phyloP scores from a whole-genome alignment of 1,140 invertebrate genomes.

The Tribolium madens region DNA sequence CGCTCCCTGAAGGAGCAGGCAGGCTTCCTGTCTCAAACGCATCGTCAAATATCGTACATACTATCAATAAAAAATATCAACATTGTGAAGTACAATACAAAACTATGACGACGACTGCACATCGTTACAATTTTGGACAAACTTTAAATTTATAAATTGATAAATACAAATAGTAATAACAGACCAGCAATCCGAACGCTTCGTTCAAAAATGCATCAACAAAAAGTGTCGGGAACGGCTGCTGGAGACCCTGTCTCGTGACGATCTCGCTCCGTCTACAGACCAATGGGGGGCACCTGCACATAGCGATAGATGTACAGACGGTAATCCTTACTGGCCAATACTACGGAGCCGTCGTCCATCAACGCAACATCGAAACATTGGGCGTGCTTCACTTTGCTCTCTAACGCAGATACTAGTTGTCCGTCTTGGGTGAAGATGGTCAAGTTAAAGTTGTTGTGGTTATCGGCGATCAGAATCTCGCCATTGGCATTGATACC shows the following conservation, averaged over 20 bases:
- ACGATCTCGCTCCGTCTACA: conserved; percentile 68
- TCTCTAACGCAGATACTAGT: conserved; percentile 95
- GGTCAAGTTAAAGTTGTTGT: conserved; percentile 99
- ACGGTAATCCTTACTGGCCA: conserved; percentile 98
- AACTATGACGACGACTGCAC: conserved; percentile 60
- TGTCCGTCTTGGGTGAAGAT: conserved; percentile 97
- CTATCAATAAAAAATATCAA: conserved; percentile 64
- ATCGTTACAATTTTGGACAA: conserved; percentile 60
- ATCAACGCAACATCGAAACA: conserved; percentile 99
- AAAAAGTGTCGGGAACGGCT: conserved; percentile 64
- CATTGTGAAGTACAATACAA: conserved; percentile 62
- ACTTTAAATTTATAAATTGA: conserved; percentile 50
- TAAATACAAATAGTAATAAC: conserved; percentile 57
- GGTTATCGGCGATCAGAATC: conserved; percentile 98
- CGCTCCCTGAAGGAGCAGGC: conserved; percentile 48
- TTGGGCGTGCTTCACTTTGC: conserved; percentile 99
- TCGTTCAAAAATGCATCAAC: conserved; percentile 64
- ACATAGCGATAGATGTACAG: conserved; percentile 99
- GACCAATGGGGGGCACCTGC: conserved; percentile 87
- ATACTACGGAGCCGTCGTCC: conserved; percentile 98
- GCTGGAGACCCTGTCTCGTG: conserved; percentile 60
- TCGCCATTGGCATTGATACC: conserved; percentile 97
- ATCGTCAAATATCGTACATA: conserved; percentile 57
- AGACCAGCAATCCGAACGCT: conserved; percentile 60
- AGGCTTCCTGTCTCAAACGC: conserved; percentile 50